A percentile compares a stretch with the other conserved stretches of the same genome.
Evolutionary conservation across 2,888 invertebrate genomes (phyloP).

Genomic region (Folsomia manolachei): DNA sequence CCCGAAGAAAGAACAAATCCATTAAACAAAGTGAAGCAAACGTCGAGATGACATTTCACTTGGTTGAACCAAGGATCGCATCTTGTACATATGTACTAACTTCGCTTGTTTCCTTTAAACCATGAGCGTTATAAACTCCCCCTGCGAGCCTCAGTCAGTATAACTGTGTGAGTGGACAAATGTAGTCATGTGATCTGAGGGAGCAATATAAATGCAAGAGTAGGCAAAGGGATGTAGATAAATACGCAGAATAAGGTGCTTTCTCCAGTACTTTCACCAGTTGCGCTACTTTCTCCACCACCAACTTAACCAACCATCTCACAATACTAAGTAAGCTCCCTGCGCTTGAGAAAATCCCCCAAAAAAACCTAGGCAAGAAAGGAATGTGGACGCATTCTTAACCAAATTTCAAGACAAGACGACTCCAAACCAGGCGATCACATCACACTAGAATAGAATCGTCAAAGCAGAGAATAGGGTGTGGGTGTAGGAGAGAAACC

Average conservation of each 20-base stretch:
- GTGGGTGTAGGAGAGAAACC: neutral
- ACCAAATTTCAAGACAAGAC: neutral
- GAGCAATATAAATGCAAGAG: neutral
- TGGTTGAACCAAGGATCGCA: neutral
- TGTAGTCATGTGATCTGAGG: neutral
- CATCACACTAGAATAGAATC: neutral
- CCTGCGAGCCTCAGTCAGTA: neutral
- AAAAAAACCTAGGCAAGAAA: too few relatives aligned
- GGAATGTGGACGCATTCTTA: neutral
- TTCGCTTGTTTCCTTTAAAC: neutral
- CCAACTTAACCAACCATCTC: too few relatives aligned
- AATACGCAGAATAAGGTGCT: neutral
- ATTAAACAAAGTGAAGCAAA: slow-evolving; percentile 1
- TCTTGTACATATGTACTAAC: neutral
- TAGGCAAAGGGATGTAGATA: slow-evolving; percentile 1
- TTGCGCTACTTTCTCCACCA: slow-evolving; percentile 2
- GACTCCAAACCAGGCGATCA: neutral
- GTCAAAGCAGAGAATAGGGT: neutral
- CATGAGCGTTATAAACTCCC: too few relatives aligned
- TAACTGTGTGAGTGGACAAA: neutral
- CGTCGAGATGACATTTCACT: neutral
- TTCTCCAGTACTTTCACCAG: slow-evolving; percentile 14
- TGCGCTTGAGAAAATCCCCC: neutral
- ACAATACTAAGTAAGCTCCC: too few relatives aligned
- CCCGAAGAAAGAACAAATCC: neutral